Conservation (phyloP, 2,113 vertebrate genomes). For the Empidonax traillii region DNA sequence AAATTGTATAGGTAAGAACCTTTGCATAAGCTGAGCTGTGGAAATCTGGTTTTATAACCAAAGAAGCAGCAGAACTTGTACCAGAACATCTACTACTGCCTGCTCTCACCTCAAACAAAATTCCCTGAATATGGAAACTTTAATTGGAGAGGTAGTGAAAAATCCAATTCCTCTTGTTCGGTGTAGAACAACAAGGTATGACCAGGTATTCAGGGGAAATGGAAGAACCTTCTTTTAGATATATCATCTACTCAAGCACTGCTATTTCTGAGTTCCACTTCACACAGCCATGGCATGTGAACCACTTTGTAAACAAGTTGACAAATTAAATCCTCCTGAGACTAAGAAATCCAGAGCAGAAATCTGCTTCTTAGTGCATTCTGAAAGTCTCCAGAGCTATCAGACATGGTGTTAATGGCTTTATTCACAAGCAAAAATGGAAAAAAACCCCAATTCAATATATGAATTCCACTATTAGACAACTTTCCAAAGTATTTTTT, state of each 20-base stretch:
- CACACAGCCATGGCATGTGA: background rate
- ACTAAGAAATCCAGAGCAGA: background rate
- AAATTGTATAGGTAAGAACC: slow-evolving; percentile 32
- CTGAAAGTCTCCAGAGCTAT: background rate
- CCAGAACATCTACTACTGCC: background rate
- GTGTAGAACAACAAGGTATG: background rate
- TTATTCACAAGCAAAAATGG: background rate
- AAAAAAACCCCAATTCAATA: background rate
- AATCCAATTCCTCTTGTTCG: background rate
- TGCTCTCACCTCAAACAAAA: background rate
- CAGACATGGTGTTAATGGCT: background rate
- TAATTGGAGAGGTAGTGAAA: background rate
- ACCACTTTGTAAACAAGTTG: background rate
- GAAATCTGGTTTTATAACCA: slow-evolving; percentile 38
- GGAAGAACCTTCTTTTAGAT: background rate
- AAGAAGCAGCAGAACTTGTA: background rate
- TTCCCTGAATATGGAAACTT: background rate
- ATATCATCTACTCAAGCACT: background rate
- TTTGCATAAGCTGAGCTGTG: slow-evolving; percentile 36
- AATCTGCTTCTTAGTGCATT: background rate
- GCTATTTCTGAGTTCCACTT: background rate
- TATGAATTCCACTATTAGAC: background rate
- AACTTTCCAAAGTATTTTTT: background rate
- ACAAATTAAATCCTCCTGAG: background rate
- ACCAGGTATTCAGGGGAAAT: background rate